These are phyloP conservation scores for Oxytorus armatus DNA, from an alignment of 2,888 invertebrate species.

Conservation along the genomic window DNA sequence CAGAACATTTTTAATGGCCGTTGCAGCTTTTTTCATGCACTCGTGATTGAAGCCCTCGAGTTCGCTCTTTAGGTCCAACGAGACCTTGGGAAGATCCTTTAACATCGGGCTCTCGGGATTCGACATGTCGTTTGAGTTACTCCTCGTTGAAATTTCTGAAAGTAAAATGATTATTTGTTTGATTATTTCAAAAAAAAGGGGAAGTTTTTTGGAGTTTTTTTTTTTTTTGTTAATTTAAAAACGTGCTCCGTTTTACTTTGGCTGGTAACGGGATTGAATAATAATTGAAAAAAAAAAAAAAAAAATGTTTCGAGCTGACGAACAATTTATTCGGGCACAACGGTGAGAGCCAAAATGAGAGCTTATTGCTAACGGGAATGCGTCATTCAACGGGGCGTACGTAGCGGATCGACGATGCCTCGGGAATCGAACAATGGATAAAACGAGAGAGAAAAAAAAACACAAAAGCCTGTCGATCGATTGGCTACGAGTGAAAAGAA, in stretches of 20 bases:
- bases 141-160: slow-evolving; percentile 71
- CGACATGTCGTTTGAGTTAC: slow-evolving; percentile 79
- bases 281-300: no score
- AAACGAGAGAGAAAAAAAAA: slow-evolving; percentile 35
- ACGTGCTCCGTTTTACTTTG: no score
- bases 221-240: no score
- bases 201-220: neutral
- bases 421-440: slow-evolving; percentile 51
- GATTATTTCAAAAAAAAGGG: no score
- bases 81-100: slow-evolving; percentile 96
- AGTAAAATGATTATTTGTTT: no score
- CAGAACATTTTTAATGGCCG: slow-evolving; percentile 95
- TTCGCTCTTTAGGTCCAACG: slow-evolving; percentile 94
- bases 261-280: no score
- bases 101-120: slow-evolving; percentile 91
- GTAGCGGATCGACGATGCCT: slow-evolving; percentile 29
- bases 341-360: slow-evolving; percentile 19
- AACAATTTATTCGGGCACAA: slow-evolving; percentile 30
- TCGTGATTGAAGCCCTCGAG: slow-evolving; percentile 95
- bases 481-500: neutral
- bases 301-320: no score
- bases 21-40: slow-evolving; percentile 94
- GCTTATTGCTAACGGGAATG: slow-evolving; percentile 19
- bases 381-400: slow-evolving; percentile 38
- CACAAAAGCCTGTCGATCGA: slow-evolving; percentile 51